Base-by-base conservation (phyloP, 1,140 invertebrate genomes). In the Cotesia typhae region DNA sequence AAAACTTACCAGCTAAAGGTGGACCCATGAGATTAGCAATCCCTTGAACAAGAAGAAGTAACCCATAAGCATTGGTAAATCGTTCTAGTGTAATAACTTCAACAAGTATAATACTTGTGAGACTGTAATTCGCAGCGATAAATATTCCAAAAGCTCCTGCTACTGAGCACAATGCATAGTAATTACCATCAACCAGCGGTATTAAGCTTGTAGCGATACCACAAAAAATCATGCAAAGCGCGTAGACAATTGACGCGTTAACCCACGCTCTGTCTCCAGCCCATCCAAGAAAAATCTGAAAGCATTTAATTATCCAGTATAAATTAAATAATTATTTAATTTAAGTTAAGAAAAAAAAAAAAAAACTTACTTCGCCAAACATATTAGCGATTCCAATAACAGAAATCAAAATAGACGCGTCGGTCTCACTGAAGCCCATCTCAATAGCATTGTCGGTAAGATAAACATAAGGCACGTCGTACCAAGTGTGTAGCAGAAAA, bases 31-130 rank as follows among this genome's bases (percentile, higher is more conserved):
- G 88, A 82, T 96, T 95, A 1, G 94, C 95, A 51, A 96, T 85
- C 3, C 96, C 96, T 84, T 97, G 95, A 67, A 96, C 94, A 3
- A 97, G 87, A 66, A 96, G 85, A 47, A 97, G 83, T 70, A 97
- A 86, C 9, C 96, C 96, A 80, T 97, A 97, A 3, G 95, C 95
- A 79, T 94, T 95, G 0, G 95, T 95, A 80, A 98, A 96, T 79
- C 92, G 89, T 76, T 97, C 95, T 36, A 97, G 80, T 4, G 94
- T 92, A 70, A 95, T 94, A 74, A 95, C 85, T 79, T 96, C 93
- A 20, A 96, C 94, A 36, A 96, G 87, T 69, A 96, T 96, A 74
- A 95, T 94, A 75, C 93, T 94, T 7, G 94, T 94, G 3, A 96
- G 88, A 6, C 94, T 93, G 85, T 96, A 96, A 83, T 96, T 96